Evolutionary conservation across 2,113 vertebrate genomes (phyloP).

Genomic region (Dolichotis patagonum): DNA sequence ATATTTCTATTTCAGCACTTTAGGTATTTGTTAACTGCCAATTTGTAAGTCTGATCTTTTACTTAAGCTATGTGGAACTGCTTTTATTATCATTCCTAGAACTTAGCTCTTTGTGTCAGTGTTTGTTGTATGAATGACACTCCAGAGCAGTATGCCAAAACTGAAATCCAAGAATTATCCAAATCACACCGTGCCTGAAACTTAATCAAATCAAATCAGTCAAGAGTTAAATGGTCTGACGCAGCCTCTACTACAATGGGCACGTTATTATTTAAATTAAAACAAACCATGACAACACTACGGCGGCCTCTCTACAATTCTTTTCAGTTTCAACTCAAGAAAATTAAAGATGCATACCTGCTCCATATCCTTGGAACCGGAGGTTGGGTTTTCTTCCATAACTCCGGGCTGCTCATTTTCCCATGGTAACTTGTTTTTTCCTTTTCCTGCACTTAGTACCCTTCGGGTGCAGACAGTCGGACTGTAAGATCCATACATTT

Average conservation of each 20-base stretch:
- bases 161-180: slow-evolving; percentile 9
- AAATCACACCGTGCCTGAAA: not conserved
- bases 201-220: slow-evolving; percentile 22
- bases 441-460: slow-evolving; percentile 93
- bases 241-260: not conserved
- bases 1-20: slow-evolving; percentile 33
- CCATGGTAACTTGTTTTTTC: slow-evolving; percentile 96
- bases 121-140: slow-evolving; percentile 24
- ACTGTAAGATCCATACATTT: slow-evolving; percentile 83
- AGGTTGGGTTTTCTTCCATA: slow-evolving; percentile 76
- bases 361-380: slow-evolving; percentile 81
- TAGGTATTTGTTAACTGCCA: not conserved
- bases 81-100: not conserved
- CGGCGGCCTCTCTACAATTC: not conserved
- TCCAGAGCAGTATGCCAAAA: not conserved
- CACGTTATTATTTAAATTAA: slow-evolving; percentile 26
- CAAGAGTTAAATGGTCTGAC: not conserved
- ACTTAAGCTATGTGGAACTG: not conserved
- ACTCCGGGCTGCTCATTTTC: slow-evolving; percentile 86
- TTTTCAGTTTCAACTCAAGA: slow-evolving; percentile 36
- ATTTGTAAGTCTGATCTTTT: not conserved
- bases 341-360: slow-evolving; percentile 88
- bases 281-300: not conserved
- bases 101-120: not conserved
- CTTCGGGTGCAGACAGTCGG: slow-evolving; percentile 86